Evolutionary conservation across 2,113 vertebrate genomes (phyloP).

Genomic region (Etia nguti): DNA sequence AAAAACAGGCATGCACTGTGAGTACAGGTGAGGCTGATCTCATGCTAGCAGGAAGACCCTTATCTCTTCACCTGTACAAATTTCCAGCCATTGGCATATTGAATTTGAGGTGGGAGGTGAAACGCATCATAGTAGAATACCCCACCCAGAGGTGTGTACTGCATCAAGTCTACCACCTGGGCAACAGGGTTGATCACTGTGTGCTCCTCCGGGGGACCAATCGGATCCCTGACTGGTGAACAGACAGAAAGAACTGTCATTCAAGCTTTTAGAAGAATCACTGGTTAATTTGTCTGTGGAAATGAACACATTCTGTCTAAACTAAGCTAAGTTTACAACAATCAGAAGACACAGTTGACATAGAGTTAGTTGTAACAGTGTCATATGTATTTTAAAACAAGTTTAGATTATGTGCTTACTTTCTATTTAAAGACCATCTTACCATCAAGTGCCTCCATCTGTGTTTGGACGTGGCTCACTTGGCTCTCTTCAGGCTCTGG

Average conservation of each 20-base stretch:
- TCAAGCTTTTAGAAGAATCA: not conserved
- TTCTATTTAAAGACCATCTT: not conserved
- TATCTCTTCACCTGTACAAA: slow-evolving; percentile 75
- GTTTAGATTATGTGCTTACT: not conserved
- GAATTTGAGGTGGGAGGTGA: slow-evolving; percentile 78
- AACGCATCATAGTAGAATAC: slow-evolving; percentile 79
- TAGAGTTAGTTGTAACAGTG: not conserved
- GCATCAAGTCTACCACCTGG: slow-evolving; percentile 72
- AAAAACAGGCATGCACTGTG: not conserved
- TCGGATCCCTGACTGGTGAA: slow-evolving; percentile 31
- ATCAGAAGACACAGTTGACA: not conserved
- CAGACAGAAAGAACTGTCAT: not conserved
- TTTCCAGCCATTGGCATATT: slow-evolving; percentile 73
- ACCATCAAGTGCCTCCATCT: slow-evolving; percentile 34
- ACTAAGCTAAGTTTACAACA: not conserved
- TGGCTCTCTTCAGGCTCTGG: not conserved
- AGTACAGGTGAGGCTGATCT: not conserved
- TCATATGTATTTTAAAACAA: not conserved
- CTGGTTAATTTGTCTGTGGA: not conserved
- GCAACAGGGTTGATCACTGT: accelerated
- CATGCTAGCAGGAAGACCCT: not conserved
- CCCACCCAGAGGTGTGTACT: slow-evolving; percentile 79
- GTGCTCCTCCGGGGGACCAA: not conserved
- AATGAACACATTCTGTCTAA: not conserved
- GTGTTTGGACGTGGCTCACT: slow-evolving; percentile 34